Conservation (phyloP, 2,113 vertebrate species). For the Calidris pygmaea region DNA sequence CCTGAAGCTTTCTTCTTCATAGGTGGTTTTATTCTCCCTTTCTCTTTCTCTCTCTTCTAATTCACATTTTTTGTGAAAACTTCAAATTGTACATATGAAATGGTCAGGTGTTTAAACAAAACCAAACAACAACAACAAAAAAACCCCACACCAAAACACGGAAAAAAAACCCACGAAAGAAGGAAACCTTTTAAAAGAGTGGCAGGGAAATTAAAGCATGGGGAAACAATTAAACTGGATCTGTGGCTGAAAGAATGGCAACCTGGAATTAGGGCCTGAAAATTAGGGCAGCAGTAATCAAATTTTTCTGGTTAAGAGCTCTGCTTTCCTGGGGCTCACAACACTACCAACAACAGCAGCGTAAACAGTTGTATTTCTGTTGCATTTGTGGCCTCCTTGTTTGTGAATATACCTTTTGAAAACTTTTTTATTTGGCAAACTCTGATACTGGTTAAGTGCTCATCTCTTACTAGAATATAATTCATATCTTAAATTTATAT, state of each 20-base stretch:
- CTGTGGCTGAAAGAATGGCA: neutral
- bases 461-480: neutral
- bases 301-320: neutral
- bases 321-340: neutral
- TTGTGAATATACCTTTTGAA: neutral
- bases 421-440: neutral
- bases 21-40: neutral
- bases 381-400: neutral
- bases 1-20: neutral
- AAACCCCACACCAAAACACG: rapidly evolving
- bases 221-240: neutral
- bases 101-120: neutral
- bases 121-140: neutral
- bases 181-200: neutral
- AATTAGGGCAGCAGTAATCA: neutral
- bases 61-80: neutral
- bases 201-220: neutral
- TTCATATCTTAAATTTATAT: neutral
- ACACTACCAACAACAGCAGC: neutral
- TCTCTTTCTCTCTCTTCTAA: neutral
- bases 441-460: neutral
- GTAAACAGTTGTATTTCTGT: neutral
- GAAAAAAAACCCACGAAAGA: neutral
- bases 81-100: neutral
- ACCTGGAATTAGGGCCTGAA: neutral